Percentiles rank a stretch among this genome's conserved stretches.
These are phyloP conservation scores for Adela reaumurella DNA, from an alignment of 2,888 invertebrate species.

Conservation along the genomic window DNA sequence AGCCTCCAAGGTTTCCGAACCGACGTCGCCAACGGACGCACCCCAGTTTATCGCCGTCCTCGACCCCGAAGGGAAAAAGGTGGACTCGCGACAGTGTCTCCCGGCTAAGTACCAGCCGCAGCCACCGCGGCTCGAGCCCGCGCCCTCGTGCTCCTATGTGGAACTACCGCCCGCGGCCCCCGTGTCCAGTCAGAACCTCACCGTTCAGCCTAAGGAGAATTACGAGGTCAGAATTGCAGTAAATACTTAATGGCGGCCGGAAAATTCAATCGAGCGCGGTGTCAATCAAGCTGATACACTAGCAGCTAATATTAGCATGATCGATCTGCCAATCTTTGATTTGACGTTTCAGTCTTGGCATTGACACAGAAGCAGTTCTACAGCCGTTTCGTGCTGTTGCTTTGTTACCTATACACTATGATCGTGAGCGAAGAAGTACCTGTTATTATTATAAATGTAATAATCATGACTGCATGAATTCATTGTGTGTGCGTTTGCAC, in stretches of 20 bases:
- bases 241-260: too few species aligned
- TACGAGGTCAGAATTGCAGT: constrained; percentile 35
- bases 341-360: not conserved
- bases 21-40: constrained; percentile 6
- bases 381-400: too few species aligned
- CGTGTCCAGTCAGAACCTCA: constrained; percentile 18
- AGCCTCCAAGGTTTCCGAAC: not conserved
- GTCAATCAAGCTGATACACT: not conserved
- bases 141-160: constrained; percentile 41
- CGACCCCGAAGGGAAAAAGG: constrained; percentile 16
- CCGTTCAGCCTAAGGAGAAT: constrained; percentile 43
- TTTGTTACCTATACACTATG: too few species aligned
- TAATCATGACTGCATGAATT: too few species aligned
- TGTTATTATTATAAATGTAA: too few species aligned
- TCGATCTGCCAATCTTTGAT: not conserved
- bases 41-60: constrained; percentile 1
- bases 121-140: constrained; percentile 21
- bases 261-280: not conserved
- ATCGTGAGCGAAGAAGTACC: too few species aligned
- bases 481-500: too few species aligned
- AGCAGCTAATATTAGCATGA: not conserved
- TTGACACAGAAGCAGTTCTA: not conserved
- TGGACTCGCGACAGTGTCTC: constrained; percentile 21
- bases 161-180: constrained; percentile 19
- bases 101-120: constrained; percentile 16